Evolutionary conservation across 2,888 invertebrate genomes (phyloP), one percentile per base, ranked within the genome.

Genomic region (Syrista parreyssii): DNA sequence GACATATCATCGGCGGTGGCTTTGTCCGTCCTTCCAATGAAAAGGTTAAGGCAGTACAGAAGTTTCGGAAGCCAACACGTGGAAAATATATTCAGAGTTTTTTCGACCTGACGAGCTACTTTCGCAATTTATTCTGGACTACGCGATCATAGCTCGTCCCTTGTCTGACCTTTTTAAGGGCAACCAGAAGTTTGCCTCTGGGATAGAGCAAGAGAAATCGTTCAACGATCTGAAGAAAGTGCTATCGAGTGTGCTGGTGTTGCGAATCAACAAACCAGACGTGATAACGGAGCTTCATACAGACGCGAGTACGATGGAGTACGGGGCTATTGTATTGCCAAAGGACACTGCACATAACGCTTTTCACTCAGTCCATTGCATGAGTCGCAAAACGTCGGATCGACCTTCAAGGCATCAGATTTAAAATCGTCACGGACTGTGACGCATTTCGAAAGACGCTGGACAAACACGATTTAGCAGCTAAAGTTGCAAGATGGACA

Each of bases 71-170:
- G 34, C 89, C 88, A 0, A 86, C 30, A 73, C 83, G 76, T 9
- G 68, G 79, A 1, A 87, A 87, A 72, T 80, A 88, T 35, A 73
- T 89, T 2, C 86, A 87, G 77, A 84, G 86, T 73, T 89, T 90
- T 79, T 77, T 90, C 12, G 88, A 89, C 6, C 74, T 91, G 11
- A 87, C 88, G 0, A 86, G 87, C 34, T 89, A 89, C 82, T 91
- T 90, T 76, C 71, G 88, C 33, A 89, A 90, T 91, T 89, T 79
- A 84, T 91, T 23, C 78, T 77, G 12, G 78, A 80, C n/a, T 90
- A 88, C 79, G 81, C 89, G 1, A 74, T 82, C 9, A 85, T 88
- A n/a, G 89, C 90, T 1, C 87, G 84, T 78, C 89, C 88, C 68
- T 78, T 89, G 72, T 86, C 87, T 6, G 88, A 91, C 40, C 31